Evolutionary conservation across 2,888 invertebrate species (phyloP).

Genomic region (Drosophila acutilabella): DNA sequence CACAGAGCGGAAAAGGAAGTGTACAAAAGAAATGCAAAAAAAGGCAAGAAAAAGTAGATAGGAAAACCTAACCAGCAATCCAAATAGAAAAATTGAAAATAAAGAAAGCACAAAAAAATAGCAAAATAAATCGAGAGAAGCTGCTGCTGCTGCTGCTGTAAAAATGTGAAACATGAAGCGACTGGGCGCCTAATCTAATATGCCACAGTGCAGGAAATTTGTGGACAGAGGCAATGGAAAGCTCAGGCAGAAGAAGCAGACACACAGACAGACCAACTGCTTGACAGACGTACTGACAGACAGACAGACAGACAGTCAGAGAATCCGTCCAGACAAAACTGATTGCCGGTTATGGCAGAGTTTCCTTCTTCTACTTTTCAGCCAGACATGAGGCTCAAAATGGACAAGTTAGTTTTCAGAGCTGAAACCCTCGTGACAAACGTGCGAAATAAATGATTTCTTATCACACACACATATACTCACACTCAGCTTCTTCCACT

Average conservation of each 20-base stretch:
- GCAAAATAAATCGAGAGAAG: slow-evolving; percentile 51
- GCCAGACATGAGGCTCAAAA: slow-evolving; percentile 23
- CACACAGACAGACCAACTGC: slow-evolving; percentile 5
- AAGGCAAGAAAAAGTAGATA: slow-evolving; percentile 31
- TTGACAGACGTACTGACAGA: slow-evolving; percentile 4
- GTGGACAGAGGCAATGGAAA: slow-evolving; percentile 50
- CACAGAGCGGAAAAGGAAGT: slow-evolving; percentile 55
- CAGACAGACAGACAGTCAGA: neutral
- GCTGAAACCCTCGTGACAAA: slow-evolving; percentile 41
- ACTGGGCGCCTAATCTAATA: slow-evolving; percentile 70
- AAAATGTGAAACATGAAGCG: slow-evolving; percentile 27
- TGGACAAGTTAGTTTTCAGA: slow-evolving; percentile 53
- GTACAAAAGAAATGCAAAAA: slow-evolving; percentile 30
- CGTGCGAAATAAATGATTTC: slow-evolving; percentile 71
- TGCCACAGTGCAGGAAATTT: slow-evolving; percentile 72
- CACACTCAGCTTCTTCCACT: neutral
- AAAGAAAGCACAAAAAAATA: slow-evolving; percentile 17
- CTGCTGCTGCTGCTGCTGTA: slow-evolving; percentile 40
- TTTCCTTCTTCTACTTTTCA: neutral
- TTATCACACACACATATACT: slow-evolving; percentile 44
- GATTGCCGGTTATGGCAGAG: slow-evolving; percentile 59
- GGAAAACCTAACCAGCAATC: slow-evolving; percentile 56
- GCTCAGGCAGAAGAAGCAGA: slow-evolving; percentile 24
- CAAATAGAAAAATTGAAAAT: slow-evolving; percentile 69
- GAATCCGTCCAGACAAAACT: slow-evolving; percentile 43